phyloP scores from a whole-genome alignment of 1,140 invertebrate genomes.

The Caerostris extrusa region DNA sequence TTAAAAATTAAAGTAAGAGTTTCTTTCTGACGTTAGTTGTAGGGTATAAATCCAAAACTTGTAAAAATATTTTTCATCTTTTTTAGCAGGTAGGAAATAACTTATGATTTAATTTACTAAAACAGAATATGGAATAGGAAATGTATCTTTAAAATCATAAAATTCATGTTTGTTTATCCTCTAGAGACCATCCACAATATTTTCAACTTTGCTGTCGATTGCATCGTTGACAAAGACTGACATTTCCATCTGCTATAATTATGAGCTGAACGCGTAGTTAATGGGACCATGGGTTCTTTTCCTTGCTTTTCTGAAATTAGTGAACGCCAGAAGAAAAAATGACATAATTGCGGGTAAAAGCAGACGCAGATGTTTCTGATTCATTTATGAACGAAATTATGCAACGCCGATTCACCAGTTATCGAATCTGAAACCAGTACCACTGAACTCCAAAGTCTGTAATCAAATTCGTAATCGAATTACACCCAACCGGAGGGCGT shows the following conservation, averaged over 20 bases:
- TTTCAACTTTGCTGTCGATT: too few species aligned
- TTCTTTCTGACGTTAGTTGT: too few species aligned
- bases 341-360: not conserved
- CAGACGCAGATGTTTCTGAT: constrained; percentile 1
- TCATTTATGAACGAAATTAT: not conserved
- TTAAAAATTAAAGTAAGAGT: too few species aligned
- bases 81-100: too few species aligned
- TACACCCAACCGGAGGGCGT: not conserved
- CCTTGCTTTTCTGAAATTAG: not conserved
- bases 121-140: too few species aligned
- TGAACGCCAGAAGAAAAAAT: not conserved
- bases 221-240: not conserved
- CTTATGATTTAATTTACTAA: too few species aligned
- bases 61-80: too few species aligned
- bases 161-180: too few species aligned
- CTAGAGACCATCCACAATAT: too few species aligned
- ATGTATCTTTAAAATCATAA: too few species aligned
- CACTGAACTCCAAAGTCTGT: not conserved
- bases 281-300: not conserved
- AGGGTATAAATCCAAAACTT: too few species aligned
- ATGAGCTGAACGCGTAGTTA: not conserved
- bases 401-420: constrained; percentile 11
- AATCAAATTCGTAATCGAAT: constrained; percentile 22
- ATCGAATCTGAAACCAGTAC: constrained; percentile 6
- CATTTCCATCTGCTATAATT: not conserved